phyloP scores from a whole-genome alignment of 35 echinoderm and acorn worm genomes.

The Nesometra sesokonis region DNA sequence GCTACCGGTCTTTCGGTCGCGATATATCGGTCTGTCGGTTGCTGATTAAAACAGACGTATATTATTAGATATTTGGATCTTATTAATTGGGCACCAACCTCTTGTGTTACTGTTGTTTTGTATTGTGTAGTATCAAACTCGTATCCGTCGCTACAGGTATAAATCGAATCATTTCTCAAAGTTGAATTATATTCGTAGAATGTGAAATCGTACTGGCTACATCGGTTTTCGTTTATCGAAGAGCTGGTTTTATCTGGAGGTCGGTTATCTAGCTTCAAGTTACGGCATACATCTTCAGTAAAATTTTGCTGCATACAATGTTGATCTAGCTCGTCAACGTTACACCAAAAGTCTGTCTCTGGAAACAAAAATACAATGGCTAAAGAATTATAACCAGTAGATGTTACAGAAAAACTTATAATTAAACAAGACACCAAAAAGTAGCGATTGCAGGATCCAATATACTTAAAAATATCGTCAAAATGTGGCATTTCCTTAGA shows the following conservation, averaged over 20 bases:
- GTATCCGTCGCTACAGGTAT: not conserved
- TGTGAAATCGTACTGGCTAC: not conserved
- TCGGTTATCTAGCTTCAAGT: not conserved
- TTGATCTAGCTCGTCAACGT: not conserved
- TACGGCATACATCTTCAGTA: not conserved
- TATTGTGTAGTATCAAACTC: not conserved
- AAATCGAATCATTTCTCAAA: not conserved
- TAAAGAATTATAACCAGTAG: not conserved
- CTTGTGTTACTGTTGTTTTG: not conserved
- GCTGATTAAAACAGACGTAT: too few relatives aligned
- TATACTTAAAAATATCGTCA: not conserved
- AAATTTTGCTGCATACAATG: not conserved
- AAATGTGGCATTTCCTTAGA: not conserved
- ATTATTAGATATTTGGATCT: too few relatives aligned
- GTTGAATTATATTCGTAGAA: not conserved
- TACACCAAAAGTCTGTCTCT: not conserved
- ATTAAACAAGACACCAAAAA: not conserved
- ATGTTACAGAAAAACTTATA: not conserved
- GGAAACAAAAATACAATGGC: not conserved
- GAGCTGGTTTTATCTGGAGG: not conserved
- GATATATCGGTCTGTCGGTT: too few relatives aligned
- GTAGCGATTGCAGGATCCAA: not conserved
- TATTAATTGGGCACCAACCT: not conserved
- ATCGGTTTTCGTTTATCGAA: not conserved
- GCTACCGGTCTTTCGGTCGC: too few relatives aligned